Evolutionary conservation across 2,113 vertebrate genomes (phyloP).

Genomic region (Riparia riparia): DNA sequence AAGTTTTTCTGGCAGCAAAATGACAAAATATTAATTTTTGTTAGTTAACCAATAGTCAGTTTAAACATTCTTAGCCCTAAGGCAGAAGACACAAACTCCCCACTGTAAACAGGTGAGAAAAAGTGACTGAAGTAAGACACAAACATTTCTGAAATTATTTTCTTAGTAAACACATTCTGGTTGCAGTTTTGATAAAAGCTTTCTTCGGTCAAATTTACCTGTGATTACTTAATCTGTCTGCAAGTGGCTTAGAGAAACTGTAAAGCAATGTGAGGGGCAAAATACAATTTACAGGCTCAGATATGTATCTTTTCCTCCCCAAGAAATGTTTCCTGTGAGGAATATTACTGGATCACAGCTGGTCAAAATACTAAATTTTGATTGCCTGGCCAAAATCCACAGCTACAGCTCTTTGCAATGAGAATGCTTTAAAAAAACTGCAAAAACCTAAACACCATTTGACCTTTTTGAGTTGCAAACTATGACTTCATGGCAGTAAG

Average conservation of each 20-base stretch:
- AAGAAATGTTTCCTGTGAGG: conserved; percentile 71
- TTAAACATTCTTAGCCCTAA: background rate
- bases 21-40: background rate
- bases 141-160: background rate
- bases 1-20: background rate
- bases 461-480: conserved; percentile 66
- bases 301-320: conserved; percentile 62
- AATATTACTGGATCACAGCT: conserved; percentile 74
- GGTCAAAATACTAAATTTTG: conserved; percentile 74
- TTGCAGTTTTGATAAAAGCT: background rate
- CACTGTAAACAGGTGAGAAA: background rate
- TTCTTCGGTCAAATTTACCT: background rate
- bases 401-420: conserved; percentile 60
- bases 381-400: conserved; percentile 75
- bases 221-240: conserved; percentile 42
- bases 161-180: background rate
- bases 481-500: conserved; percentile 73
- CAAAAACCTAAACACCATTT: conserved; percentile 54
- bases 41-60: background rate
- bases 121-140: background rate
- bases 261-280: conserved; percentile 24
- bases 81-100: background rate
- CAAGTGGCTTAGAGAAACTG: conserved; percentile 12
- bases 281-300: conserved; percentile 53
- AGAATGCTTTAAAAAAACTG: background rate